Conservation (phyloP, 2,113 vertebrate genomes). For the Irena cyanogastra region DNA sequence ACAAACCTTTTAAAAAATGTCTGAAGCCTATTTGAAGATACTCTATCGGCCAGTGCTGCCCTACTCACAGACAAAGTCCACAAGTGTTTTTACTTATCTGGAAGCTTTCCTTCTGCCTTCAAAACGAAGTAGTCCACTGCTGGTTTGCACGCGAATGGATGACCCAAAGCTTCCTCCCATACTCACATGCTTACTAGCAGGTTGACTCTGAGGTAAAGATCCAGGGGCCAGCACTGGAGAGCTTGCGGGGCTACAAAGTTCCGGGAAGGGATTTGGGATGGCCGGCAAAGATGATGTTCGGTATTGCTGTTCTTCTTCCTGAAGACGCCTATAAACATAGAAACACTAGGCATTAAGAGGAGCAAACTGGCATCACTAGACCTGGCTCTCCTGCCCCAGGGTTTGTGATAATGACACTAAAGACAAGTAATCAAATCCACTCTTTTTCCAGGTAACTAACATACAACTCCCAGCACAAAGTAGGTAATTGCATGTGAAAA, state of each 20-base stretch:
- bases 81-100: background rate
- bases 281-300: slow-evolving; percentile 92
- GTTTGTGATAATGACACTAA: background rate
- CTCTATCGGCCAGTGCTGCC: background rate
- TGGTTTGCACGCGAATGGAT: background rate
- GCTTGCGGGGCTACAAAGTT: slow-evolving; percentile 85
- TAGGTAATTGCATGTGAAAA: background rate
- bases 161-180: background rate
- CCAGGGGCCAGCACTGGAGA: slow-evolving; percentile 84
- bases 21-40: background rate
- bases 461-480: background rate
- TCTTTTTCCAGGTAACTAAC: background rate
- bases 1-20: background rate
- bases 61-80: background rate
- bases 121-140: background rate
- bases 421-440: background rate
- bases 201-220: slow-evolving; percentile 86
- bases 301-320: slow-evolving; percentile 89
- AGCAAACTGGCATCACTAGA: background rate
- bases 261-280: slow-evolving; percentile 96
- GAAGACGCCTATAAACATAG: slow-evolving; percentile 80
- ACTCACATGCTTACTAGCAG: slow-evolving; percentile 84
- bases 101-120: background rate
- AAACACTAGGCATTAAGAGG: background rate
- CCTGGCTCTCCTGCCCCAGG: background rate